Base-by-base conservation (phyloP, 1,140 invertebrate genomes). In the Drosophila santomea region DNA sequence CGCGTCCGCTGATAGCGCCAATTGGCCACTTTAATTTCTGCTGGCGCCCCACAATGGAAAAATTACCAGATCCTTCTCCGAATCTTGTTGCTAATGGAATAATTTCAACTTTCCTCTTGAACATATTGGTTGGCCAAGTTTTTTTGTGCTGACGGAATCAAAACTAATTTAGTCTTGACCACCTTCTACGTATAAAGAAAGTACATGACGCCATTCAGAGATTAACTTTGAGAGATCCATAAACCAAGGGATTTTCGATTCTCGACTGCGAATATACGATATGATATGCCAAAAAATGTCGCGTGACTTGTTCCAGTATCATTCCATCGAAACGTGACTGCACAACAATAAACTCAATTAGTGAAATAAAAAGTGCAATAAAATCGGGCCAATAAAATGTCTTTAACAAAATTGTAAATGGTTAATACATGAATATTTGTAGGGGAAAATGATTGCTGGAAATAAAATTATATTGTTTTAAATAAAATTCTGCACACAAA, bases 251-350 rank as follows among this genome's bases (percentile, higher is more conserved):
- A 56, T 45, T 61, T 72, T 36, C 5, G 12, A 39, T 44, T 57
- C 15, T 61, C 39, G 54, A 39, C 20, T 35, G 15, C 43, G 17
- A 12, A 44, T 20, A 44, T 52, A 12, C 12, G n/a, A 14, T 32
- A 15, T 6, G 36, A 14, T 32, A 15, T 6, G 36, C 15, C 5
- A 4, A n/a, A 48, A 48, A 62, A 57, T 48, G 47, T 57, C n/a
- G 56, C 35, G 50, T 39, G 39, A 59, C 14, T 50, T 5, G 5
- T 6, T 6, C 12, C 12, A 41, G 44, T 60, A 54, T 74, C 69
- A 74, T 61, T 50, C 61, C 45, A 41, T 54, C 4, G 7, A 73
- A 84, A 84, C 72, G 76, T 85, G 76, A 72, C 17, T 23, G 66
- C 51, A 12, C 5, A 54, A 43, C 12, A 28, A 74, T 78, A 78